phyloP scores from a whole-genome alignment of 1,140 invertebrate genomes.

The Eufriesea mexicana region DNA sequence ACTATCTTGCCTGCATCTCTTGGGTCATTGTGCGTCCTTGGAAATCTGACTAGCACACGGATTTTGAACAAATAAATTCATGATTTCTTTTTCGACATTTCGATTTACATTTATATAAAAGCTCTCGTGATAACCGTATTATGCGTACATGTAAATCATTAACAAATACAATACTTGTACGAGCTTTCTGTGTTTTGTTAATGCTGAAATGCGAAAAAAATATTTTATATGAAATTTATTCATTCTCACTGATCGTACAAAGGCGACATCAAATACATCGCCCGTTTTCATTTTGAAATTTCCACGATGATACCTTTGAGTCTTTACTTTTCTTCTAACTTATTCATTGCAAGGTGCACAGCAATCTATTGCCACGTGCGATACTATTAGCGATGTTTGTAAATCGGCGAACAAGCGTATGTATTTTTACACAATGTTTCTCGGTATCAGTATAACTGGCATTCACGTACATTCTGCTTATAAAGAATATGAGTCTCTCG shows the following conservation, averaged over 20 bases:
- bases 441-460: slow-evolving; percentile 25
- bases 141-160: not conserved
- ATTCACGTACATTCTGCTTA: slow-evolving; percentile 21
- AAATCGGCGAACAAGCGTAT: slow-evolving; percentile 39
- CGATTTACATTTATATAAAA: not conserved
- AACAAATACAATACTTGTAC: not conserved
- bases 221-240: slow-evolving; percentile 45
- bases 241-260: slow-evolving; percentile 28
- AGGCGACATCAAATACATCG: slow-evolving; percentile 6
- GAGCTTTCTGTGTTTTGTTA: not conserved
- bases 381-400: slow-evolving; percentile 33
- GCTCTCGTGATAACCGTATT: not conserved
- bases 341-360: slow-evolving; percentile 30
- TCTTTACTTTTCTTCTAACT: slow-evolving; percentile 4
- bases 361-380: slow-evolving; percentile 11
- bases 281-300: not conserved
- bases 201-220: slow-evolving; percentile 42
- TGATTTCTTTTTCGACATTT: slow-evolving; percentile 28
- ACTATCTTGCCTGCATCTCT: slow-evolving; percentile 57
- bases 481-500: slow-evolving; percentile 22
- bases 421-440: slow-evolving; percentile 26
- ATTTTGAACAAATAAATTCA: slow-evolving; percentile 61
- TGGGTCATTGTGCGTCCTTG: slow-evolving; percentile 73
- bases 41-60: slow-evolving; percentile 78
- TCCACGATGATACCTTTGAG: not conserved